Base-by-base conservation (phyloP, 2,797 vertebrate species). In the Scleropages formosus region DNA sequence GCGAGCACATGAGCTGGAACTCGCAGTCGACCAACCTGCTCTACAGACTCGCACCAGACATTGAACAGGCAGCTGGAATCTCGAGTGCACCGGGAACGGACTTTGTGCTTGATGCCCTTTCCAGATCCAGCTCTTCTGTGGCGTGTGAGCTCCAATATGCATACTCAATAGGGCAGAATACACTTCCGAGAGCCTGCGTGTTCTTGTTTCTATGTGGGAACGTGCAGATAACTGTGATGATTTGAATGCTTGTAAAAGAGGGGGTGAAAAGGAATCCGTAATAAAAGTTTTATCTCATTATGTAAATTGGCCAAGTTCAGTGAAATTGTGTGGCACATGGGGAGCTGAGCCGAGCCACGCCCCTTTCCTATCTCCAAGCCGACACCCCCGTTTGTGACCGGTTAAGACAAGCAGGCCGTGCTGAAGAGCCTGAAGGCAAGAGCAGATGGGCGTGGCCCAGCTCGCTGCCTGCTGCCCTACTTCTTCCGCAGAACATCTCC, bases 31-130 rank as follows among this genome's bases (percentile, higher is more conserved):
- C 58, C 27, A 65, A 58, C 26, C 69, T 72, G 49, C 61, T 72
- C 62, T 76, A 60, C 59, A 53, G 53, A 75, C 26, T 39, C 39
- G 53, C 62, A 61, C 31, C 22, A 24, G 11, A 44, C 18, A 51
- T 47, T 77, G 73, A 27, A 61, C 24, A 49, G 44, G 27, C 51
- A n/a, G 70, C 59, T 53, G 75, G 66, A 60, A 65, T 18, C 27
- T 56, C 49, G 60, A 18, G 20, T 27, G 72, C 64, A 26, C 24
- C 16, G 64, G 70, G 15, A 69, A 15, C 13, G 11, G 49, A 73
- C n/a, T 39, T 18, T 49, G 39, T 73, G 16, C 53, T 68, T 60
- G 18, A 60, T 73, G 60, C 58, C 12, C 8, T 27, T 77, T 56
- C 61, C 53, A 73, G 70, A 73, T 77, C 63, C 60, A 46, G 22